Evolutionary conservation across 2,797 vertebrate species (phyloP).

Genomic region (Lithobates sylvaticus): DNA sequence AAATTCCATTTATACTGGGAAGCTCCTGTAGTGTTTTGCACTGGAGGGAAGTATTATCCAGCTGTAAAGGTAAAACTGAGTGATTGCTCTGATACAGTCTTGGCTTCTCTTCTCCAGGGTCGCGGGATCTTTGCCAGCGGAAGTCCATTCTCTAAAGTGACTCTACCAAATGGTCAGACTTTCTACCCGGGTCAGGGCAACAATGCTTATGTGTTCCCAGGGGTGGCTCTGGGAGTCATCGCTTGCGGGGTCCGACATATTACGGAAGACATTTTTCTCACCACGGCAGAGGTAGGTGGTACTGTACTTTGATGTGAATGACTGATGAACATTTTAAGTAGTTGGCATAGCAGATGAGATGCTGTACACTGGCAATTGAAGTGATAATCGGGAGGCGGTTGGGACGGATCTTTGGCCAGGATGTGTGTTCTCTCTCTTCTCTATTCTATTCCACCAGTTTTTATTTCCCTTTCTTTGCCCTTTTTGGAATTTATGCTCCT

Average conservation of each 20-base stretch:
- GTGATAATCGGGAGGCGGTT: too few species aligned
- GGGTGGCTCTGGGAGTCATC: constrained; percentile 92
- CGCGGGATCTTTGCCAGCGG: constrained; percentile 95
- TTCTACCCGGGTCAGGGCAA: constrained; percentile 97
- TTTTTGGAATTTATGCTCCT: too few species aligned
- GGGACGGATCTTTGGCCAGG: too few species aligned
- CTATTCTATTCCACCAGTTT: too few species aligned
- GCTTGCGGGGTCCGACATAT: constrained; percentile 91
- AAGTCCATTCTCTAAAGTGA: constrained; percentile 92
- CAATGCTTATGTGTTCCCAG: constrained; percentile 96
- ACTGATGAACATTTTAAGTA: too few species aligned
- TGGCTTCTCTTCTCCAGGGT: constrained; percentile 76
- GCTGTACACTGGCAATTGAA: too few species aligned
- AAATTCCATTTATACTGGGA: too few species aligned
- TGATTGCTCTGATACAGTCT: neutral
- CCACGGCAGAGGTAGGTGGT: constrained; percentile 88
- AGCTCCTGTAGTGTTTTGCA: too few species aligned
- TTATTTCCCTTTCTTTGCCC: too few species aligned
- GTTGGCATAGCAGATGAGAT: too few species aligned
- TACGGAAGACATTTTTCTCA: constrained; percentile 93
- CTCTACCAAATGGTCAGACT: constrained; percentile 86
- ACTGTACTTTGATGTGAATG: neutral
- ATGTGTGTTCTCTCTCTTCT: too few species aligned
- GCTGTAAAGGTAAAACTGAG: neutral
- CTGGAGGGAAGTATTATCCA: neutral